Evolutionary conservation across 1,140 invertebrate genomes (phyloP).

Genomic region (Himalopsyche phryganea): DNA sequence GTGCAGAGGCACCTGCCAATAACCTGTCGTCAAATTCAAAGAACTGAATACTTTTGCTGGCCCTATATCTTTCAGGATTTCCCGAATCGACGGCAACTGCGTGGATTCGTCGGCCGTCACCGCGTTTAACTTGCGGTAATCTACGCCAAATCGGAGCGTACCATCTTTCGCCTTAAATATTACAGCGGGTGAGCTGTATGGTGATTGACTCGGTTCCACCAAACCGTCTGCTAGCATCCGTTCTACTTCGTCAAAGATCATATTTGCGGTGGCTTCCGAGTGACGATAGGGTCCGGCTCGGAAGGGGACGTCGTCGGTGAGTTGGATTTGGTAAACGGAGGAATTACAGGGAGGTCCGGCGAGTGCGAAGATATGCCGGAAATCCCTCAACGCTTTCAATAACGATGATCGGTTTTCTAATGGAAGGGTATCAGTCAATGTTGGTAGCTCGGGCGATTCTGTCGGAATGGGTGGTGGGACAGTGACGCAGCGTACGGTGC

Average conservation of each 20-base stretch:
- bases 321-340: too few species aligned
- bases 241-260: slow-evolving; percentile 3
- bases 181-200: slow-evolving; percentile 4
- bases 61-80: slow-evolving; percentile 4
- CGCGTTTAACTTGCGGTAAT: background rate
- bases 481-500: too few species aligned
- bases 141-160: background rate
- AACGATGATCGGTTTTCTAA: too few species aligned
- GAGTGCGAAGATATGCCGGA: too few species aligned
- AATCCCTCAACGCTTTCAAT: too few species aligned
- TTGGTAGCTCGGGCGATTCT: too few species aligned
- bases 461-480: too few species aligned
- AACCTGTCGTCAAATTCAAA: background rate
- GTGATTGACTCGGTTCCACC: background rate
- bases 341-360: too few species aligned
- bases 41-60: background rate
- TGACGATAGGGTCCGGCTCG: too few species aligned
- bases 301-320: too few species aligned
- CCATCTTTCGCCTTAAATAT: background rate
- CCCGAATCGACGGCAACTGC: background rate
- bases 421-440: too few species aligned
- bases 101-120: background rate
- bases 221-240: slow-evolving; percentile 4
- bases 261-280: too few species aligned
- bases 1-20: slow-evolving; percentile 5